These are phyloP conservation scores for Lordiphosa clarofinis DNA, from an alignment of 1,140 invertebrate genomes.

Conservation along the genomic window DNA sequence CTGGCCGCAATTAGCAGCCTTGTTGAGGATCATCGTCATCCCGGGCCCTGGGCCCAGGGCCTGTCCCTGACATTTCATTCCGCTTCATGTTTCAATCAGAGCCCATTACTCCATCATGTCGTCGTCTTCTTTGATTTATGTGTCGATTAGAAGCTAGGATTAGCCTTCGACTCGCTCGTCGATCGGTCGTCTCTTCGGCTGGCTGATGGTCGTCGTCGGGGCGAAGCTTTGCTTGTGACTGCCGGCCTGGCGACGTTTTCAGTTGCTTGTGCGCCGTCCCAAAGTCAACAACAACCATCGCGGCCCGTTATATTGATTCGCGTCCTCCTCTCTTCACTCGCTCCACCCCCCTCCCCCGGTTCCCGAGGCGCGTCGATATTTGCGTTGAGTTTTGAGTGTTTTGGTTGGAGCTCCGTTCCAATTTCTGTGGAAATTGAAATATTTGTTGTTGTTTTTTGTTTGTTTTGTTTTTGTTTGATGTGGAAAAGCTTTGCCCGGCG, in stretches of 20 bases:
- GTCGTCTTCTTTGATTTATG: constrained; percentile 42
- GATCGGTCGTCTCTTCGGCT: constrained; percentile 24
- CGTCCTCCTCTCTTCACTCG: no score
- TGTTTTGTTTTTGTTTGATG: no score
- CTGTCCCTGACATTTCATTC: constrained; percentile 17
- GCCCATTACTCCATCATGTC: constrained; percentile 69
- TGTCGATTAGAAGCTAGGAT: constrained; percentile 34
- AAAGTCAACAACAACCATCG: constrained; percentile 64
- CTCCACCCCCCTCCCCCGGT: no score
- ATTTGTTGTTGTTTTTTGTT: no score
- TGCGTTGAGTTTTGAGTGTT: no score
- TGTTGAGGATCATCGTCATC: constrained; percentile 45
- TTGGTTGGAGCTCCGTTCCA: no score
- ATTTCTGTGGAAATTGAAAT: no score
- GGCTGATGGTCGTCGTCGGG: constrained; percentile 7
- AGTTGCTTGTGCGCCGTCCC: constrained; percentile 67
- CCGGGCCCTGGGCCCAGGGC: background rate
- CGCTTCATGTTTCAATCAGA: constrained; percentile 63
- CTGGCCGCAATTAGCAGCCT: constrained; percentile 63
- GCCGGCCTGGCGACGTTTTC: constrained; percentile 30
- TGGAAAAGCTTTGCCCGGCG: no score
- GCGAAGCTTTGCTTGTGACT: constrained; percentile 56
- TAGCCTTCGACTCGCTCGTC: background rate
- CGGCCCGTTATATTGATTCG: constrained; percentile 1
- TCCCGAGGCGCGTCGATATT: no score